Evolutionary conservation across 1,140 invertebrate genomes (phyloP).

Genomic region (Augochlora pura): DNA sequence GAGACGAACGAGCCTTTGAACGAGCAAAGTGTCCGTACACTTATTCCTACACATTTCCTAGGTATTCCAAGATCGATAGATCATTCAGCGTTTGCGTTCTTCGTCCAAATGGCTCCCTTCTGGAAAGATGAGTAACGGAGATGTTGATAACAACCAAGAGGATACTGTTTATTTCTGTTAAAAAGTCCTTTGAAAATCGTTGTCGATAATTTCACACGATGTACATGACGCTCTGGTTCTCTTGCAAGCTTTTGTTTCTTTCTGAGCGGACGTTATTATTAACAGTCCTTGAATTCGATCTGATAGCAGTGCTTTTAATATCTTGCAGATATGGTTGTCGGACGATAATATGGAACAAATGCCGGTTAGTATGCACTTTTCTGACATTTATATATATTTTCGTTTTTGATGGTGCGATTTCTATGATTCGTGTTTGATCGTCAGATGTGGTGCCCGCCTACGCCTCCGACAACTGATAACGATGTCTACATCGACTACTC

Average conservation of each 20-base stretch:
- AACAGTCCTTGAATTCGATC: constrained; percentile 8
- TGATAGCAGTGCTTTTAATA: constrained; percentile 53
- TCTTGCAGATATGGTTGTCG: constrained; percentile 87
- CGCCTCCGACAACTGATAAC: constrained; percentile 93
- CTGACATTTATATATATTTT: not conserved
- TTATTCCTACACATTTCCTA: constrained; percentile 27
- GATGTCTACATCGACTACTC: constrained; percentile 95
- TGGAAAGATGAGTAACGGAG: constrained; percentile 9
- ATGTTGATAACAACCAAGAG: not conserved
- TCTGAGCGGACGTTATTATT: constrained; percentile 15
- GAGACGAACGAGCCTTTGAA: constrained; percentile 74
- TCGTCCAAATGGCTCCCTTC: not conserved
- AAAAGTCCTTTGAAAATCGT: not conserved
- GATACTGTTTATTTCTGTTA: not conserved
- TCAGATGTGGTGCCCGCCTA: constrained; percentile 97
- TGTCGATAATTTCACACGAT: not conserved
- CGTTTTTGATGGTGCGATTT: not conserved
- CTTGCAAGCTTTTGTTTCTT: constrained; percentile 15
- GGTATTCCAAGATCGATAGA: not conserved
- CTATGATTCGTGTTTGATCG: constrained; percentile 32
- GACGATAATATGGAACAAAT: constrained; percentile 86
- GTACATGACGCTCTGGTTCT: constrained; percentile 23
- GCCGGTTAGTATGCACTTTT: constrained; percentile 84
- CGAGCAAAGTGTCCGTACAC: constrained; percentile 50
- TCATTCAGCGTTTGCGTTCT: not conserved